phyloP scores from a whole-genome alignment of 2,113 vertebrate species.

The Microcebus griseorufus region DNA sequence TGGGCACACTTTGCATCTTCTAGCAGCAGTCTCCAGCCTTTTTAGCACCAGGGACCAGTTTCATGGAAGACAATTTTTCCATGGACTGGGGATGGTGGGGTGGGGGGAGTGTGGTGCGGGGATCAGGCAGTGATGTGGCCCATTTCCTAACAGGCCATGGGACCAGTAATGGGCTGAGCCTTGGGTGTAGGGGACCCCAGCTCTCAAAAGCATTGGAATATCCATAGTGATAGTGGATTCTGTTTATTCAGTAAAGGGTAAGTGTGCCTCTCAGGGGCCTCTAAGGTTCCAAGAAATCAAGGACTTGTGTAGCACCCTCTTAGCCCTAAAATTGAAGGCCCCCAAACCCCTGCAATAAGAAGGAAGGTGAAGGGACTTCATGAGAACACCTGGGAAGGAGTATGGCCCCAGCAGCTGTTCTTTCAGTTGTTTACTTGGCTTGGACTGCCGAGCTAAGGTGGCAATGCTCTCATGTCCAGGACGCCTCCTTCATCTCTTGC shows the following conservation, averaged over 20 bases:
- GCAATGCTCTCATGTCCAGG: neutral
- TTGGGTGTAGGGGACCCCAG: too few relatives aligned
- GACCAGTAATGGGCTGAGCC: too few relatives aligned
- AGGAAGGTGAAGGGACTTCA: neutral
- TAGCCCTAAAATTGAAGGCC: neutral
- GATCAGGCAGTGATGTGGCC: too few relatives aligned
- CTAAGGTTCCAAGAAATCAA: neutral
- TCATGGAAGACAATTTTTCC: too few relatives aligned
- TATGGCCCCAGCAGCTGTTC: neutral
- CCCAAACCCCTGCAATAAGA: neutral
- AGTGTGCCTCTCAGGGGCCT: neutral
- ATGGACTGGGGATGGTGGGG: too few relatives aligned
- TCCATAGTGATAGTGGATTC: neutral
- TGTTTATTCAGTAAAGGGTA: neutral
- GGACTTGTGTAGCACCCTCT: neutral
- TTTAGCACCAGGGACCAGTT: too few relatives aligned
- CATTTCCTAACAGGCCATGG: too few relatives aligned
- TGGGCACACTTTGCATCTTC: neutral
- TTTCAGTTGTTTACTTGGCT: neutral
- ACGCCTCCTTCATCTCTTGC: neutral
- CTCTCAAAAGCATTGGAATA: neutral
- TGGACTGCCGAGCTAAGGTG: neutral
- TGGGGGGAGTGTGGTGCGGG: too few relatives aligned
- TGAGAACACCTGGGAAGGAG: neutral
- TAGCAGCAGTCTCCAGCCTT: too few relatives aligned